These are phyloP conservation scores for Notospermus geniculatus DNA, from an alignment of 1,140 invertebrate genomes.

Conservation along the genomic window DNA sequence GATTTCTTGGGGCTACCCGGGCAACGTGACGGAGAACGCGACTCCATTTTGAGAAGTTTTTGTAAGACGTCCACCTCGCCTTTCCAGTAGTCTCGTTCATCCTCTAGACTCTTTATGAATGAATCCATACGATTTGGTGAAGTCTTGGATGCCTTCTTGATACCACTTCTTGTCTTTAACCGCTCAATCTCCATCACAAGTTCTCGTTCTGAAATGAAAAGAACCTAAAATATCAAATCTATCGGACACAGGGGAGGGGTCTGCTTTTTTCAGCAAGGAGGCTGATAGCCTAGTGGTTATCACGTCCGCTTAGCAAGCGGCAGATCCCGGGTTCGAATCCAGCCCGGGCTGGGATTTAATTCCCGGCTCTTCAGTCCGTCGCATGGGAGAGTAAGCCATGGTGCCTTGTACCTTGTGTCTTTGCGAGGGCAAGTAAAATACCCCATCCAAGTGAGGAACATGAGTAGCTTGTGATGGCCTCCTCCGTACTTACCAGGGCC, in stretches of 20 bases:
- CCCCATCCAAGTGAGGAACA: no score
- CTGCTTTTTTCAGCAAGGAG: no score
- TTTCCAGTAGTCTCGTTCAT: constrained; percentile 56
- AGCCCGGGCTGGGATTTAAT: no score
- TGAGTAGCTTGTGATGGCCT: no score
- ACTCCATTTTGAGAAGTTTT: constrained; percentile 38
- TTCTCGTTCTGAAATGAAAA: constrained; percentile 49
- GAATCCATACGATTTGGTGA: constrained; percentile 47
- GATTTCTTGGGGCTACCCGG: constrained; percentile 28
- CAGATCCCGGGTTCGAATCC: neutral
- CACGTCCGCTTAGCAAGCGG: neutral
- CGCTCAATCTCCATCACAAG: constrained; percentile 54
- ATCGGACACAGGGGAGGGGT: no score
- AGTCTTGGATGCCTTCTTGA: constrained; percentile 31
- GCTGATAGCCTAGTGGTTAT: no score
- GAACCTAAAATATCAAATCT: neutral
- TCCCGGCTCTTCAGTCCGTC: no score
- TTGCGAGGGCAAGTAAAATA: no score
- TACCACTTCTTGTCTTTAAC: constrained; percentile 46
- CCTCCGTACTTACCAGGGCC: no score
- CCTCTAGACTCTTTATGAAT: constrained; percentile 51
- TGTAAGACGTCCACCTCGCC: constrained; percentile 50
- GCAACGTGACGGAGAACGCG: constrained; percentile 22
- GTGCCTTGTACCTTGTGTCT: no score
- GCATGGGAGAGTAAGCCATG: no score